Evolutionary conservation across 1,140 invertebrate genomes (phyloP).

Genomic region (Calycopis cecrops): DNA sequence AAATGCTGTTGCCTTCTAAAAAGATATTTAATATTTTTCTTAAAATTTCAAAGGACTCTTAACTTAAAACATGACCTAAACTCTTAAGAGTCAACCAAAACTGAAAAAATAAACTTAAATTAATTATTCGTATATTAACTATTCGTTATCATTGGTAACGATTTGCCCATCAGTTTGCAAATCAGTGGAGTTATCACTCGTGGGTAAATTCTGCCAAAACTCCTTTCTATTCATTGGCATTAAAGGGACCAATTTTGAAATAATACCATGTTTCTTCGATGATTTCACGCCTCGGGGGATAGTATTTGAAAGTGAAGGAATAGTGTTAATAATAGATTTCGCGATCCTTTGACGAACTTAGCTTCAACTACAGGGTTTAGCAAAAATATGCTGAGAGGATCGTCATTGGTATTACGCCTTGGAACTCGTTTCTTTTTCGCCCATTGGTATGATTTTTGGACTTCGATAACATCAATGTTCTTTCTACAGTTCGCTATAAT

Average conservation of each 20-base stretch:
- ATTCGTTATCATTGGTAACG: no score
- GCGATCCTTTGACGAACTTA: conserved; percentile 8
- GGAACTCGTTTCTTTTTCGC: conserved; percentile 11
- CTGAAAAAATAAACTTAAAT: no score
- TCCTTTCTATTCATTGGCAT: conserved; percentile 7
- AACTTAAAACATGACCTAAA: no score
- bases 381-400: conserved; percentile 6
- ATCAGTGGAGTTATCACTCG: background rate
- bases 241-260: conserved; percentile 9
- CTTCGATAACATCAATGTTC: conserved; percentile 11
- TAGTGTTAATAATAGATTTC: conserved; percentile 5
- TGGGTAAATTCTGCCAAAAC: background rate
- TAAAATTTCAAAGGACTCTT: no score
- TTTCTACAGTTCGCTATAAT: conserved; percentile 9
- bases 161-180: conserved; percentile 4
- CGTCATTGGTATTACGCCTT: conserved; percentile 9
- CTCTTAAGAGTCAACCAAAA: no score
- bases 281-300: conserved; percentile 6
- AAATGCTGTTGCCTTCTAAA: no score
- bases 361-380: conserved; percentile 1
- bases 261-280: conserved; percentile 2
- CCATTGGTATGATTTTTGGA: conserved; percentile 12
- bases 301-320: background rate
- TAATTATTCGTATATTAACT: no score
- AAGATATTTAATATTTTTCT: no score